Conservation (phyloP, 2,797 vertebrate genomes). For the Sebastes iracundus region DNA sequence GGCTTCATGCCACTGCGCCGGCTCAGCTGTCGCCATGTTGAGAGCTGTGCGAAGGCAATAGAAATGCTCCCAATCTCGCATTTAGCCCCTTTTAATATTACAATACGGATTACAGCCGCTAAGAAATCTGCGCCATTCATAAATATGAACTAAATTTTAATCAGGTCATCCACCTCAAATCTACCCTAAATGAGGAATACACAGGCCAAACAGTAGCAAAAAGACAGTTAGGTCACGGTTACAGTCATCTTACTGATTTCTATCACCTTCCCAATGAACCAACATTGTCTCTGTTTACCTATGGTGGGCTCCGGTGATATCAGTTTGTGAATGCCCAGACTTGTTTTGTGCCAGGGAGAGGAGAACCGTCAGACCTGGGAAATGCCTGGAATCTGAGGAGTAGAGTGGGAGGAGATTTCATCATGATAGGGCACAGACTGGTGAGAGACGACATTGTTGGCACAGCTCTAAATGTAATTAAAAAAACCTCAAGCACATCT, state of each 20-base stretch:
- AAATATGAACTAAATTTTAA: background rate
- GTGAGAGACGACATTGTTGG: slow-evolving; percentile 50
- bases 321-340: slow-evolving; percentile 53
- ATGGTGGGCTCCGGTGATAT: slow-evolving; percentile 16
- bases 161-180: background rate
- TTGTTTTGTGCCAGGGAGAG: slow-evolving; percentile 41
- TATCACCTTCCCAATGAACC: slow-evolving; percentile 18
- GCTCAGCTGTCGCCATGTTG: too few relatives aligned
- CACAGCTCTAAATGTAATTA: slow-evolving; percentile 42
- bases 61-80: too few relatives aligned
- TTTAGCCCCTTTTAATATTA: background rate
- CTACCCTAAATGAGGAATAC: background rate
- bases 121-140: background rate
- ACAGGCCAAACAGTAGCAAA: background rate
- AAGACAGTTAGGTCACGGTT: background rate
- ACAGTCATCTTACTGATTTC: slow-evolving; percentile 9
- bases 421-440: slow-evolving; percentile 50
- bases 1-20: too few relatives aligned
- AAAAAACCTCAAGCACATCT: slow-evolving; percentile 59
- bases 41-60: too few relatives aligned
- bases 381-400: slow-evolving; percentile 75
- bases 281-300: slow-evolving; percentile 38
- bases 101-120: background rate
- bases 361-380: slow-evolving; percentile 59
- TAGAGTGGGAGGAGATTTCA: slow-evolving; percentile 54